phyloP scores from a whole-genome alignment of 2,113 vertebrate genomes.

The Dasyurus viverrinus region DNA sequence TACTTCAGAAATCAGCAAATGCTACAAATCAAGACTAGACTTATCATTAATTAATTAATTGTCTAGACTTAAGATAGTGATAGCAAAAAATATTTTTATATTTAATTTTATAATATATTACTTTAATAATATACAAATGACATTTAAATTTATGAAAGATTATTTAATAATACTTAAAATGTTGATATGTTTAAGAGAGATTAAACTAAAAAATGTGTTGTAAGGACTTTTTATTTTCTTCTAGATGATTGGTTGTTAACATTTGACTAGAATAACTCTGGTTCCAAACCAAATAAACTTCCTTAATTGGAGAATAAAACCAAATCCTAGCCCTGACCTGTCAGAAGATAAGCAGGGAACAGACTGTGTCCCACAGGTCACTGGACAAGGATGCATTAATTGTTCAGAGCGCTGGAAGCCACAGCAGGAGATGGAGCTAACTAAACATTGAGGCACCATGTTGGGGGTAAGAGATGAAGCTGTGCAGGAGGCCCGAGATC shows the following conservation, averaged over 20 bases:
- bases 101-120: not conserved
- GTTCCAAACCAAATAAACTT: not conserved
- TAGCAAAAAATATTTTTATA: not conserved
- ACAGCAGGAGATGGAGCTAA: not conserved
- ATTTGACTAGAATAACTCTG: not conserved
- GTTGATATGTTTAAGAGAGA: not conserved
- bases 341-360: not conserved
- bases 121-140: not conserved
- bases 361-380: not conserved
- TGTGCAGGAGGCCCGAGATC: not conserved
- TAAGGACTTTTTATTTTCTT: not conserved
- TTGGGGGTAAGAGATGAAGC: not conserved
- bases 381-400: not conserved
- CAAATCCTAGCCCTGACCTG: not conserved
- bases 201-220: not conserved
- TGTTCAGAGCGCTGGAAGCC: not conserved
- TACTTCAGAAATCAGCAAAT: not conserved
- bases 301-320: not conserved
- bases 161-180: not conserved
- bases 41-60: not conserved
- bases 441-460: not conserved
- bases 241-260: not conserved
- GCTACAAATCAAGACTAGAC: not conserved
- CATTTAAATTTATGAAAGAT: not conserved
- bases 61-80: not conserved